Conservation (phyloP, 1,140 invertebrate genomes). For the Drosophila rhopaloa region DNA sequence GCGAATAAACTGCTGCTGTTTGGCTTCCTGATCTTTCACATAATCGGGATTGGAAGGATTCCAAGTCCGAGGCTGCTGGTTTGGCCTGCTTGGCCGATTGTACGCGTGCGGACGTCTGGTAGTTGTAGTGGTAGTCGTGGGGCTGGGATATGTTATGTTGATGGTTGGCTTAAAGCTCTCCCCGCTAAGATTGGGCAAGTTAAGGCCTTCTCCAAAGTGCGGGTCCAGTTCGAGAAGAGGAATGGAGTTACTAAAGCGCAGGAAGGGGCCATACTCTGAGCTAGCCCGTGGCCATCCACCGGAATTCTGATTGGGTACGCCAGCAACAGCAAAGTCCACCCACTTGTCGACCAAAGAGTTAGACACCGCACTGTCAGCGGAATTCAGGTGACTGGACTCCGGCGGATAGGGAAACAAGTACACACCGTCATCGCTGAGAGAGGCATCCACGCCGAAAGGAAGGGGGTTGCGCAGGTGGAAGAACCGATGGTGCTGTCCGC, state of each 20-base stretch:
- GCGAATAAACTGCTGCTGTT: conserved; percentile 15
- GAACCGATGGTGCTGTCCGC: conserved; percentile 76
- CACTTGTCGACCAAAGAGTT: conserved; percentile 70
- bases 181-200: conserved; percentile 59
- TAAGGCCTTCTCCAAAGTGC: conserved; percentile 74
- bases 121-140: conserved; percentile 9
- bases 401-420: conserved; percentile 81
- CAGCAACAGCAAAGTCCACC: conserved; percentile 62
- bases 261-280: conserved; percentile 70
- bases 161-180: conserved; percentile 33
- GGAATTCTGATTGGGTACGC: conserved; percentile 52
- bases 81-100: conserved; percentile 18
- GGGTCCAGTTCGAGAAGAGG: conserved; percentile 70
- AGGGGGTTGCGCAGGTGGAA: conserved; percentile 55
- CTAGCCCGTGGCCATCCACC: conserved; percentile 67
- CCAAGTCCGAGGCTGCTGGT: conserved; percentile 1
- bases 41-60: conserved; percentile 14
- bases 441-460: conserved; percentile 76
- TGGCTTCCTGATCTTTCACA: conserved; percentile 12
- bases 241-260: conserved; percentile 69
- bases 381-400: conserved; percentile 61
- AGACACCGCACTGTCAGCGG: conserved; percentile 62
- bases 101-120: conserved; percentile 22
- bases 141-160: neutral
- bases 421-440: conserved; percentile 80